These are phyloP conservation scores for Epinotia demarniana DNA, from an alignment of 2,888 invertebrate species.

Conservation along the genomic window DNA sequence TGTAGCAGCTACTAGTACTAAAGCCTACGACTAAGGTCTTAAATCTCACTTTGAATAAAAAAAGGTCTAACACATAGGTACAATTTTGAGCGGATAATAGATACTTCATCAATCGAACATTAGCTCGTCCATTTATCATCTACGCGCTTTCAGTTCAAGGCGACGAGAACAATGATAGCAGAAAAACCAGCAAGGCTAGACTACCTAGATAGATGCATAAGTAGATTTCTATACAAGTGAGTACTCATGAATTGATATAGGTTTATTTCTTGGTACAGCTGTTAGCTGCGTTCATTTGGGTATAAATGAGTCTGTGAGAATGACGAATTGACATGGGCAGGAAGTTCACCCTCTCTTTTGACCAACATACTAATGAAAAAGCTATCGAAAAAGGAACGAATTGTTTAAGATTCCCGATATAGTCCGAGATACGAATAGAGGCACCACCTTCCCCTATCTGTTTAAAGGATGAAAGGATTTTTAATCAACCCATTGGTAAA, in stretches of 20 bases:
- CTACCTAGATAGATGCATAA: neutral
- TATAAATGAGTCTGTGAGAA: neutral
- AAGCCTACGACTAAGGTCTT: too few relatives aligned
- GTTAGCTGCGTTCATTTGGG: neutral
- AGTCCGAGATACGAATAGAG: too few relatives aligned
- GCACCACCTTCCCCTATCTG: too few relatives aligned
- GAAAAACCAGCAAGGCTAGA: conserved; percentile 21
- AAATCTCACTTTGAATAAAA: too few relatives aligned
- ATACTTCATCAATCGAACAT: conserved; percentile 2
- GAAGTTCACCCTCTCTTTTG: neutral
- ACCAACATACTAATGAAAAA: neutral
- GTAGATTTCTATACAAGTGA: neutral
- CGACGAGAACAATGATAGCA: conserved; percentile 18
- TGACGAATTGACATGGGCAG: neutral
- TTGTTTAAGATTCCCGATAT: too few relatives aligned
- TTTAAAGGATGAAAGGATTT: too few relatives aligned
- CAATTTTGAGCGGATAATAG: neutral
- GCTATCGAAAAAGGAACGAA: too few relatives aligned
- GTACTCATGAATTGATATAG: conserved; percentile 2
- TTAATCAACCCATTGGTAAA: too few relatives aligned
- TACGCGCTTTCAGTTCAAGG: conserved; percentile 33
- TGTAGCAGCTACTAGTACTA: neutral
- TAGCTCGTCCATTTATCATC: neutral
- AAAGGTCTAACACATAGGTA: neutral
- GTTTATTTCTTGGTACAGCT: neutral